These are phyloP conservation scores for Prietella phreatophila DNA, from an alignment of 2,113 vertebrate genomes.

Conservation along the genomic window DNA sequence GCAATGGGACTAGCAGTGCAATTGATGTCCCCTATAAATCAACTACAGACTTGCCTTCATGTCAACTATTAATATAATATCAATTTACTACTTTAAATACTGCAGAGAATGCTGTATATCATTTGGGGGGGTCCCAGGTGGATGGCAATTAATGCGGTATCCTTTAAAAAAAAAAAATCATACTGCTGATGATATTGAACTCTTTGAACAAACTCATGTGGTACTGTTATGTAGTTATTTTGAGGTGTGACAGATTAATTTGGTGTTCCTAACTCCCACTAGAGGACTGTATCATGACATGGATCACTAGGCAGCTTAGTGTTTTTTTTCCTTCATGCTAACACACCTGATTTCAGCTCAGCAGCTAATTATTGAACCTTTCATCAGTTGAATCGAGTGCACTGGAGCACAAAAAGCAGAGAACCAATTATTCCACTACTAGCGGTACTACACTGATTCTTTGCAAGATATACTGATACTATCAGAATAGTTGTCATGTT, in stretches of 20 bases:
- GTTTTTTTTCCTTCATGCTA: neutral
- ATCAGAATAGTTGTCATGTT: neutral
- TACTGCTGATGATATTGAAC: neutral
- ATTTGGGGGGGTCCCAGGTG: neutral
- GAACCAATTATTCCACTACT: neutral
- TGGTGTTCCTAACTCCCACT: slow-evolving; percentile 12
- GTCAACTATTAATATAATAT: slow-evolving; percentile 2
- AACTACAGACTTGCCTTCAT: neutral
- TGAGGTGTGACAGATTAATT: slow-evolving; percentile 17
- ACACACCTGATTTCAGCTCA: slow-evolving; percentile 25
- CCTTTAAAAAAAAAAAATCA: neutral
- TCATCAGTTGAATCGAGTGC: slow-evolving; percentile 3
- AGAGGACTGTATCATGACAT: slow-evolving; percentile 12
- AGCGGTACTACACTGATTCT: neutral
- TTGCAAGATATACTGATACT: slow-evolving; percentile 1
- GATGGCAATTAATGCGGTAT: neutral
- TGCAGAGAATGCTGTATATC: neutral
- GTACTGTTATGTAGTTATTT: neutral
- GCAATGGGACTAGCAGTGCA: neutral
- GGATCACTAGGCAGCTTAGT: slow-evolving; percentile 13
- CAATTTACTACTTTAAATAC: neutral
- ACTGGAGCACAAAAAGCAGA: neutral
- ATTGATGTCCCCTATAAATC: slow-evolving; percentile 5
- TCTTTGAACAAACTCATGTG: neutral
- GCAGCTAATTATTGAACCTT: slow-evolving; percentile 17